Evolutionary conservation across 2,888 invertebrate species (phyloP), one percentile per base, ranked within the genome.

Genomic region (Ectemnius continuus): DNA sequence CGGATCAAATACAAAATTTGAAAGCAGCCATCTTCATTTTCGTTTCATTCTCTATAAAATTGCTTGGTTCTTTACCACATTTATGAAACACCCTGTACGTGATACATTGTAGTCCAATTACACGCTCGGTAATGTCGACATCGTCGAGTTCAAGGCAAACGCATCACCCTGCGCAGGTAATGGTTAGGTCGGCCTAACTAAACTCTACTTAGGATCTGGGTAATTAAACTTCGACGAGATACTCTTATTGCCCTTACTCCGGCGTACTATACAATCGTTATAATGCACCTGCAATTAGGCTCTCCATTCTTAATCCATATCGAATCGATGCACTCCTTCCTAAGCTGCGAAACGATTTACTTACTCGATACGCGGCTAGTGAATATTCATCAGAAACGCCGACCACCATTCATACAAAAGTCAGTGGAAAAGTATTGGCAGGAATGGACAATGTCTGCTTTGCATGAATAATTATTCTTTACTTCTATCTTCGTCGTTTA

Each of bases 121-220:
- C 23, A 23, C 23, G 23, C 23, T 23, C 23, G 23, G 23, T 23
- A 23, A 23, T 23, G 23, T 23, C 23, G 23, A 23, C 23, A 23
- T 23, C 23, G 23, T 23, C 23, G 23, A 23, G 23, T 23, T 23
- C 23, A 82, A 77, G 77, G 66, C 73, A 70, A 69, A 78, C 83
- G 82, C 81, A 74, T 83, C 81, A 80, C 70, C 83, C 78, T 76
- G 76, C 75, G 78, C 76, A 75, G 69, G 75, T 78, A 66, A n/a
- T 80, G 78, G 75, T 70, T 79, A 81, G 75, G 78, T 70, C 56
- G 58, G 69, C 59, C 74, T 75, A 70, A 57, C 68, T 79, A 79
- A 82, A 81, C 18, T 75, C 80, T 82, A 84, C 67, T 76, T 80
- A 80, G 77, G 75, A 75, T 69, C 72, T 63, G 70, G 57, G 57